A percentile compares a stretch with the other conserved stretches of the same genome.
Evolutionary conservation across 2,888 invertebrate genomes (phyloP).

Genomic region (Ganaspis brasiliensis): DNA sequence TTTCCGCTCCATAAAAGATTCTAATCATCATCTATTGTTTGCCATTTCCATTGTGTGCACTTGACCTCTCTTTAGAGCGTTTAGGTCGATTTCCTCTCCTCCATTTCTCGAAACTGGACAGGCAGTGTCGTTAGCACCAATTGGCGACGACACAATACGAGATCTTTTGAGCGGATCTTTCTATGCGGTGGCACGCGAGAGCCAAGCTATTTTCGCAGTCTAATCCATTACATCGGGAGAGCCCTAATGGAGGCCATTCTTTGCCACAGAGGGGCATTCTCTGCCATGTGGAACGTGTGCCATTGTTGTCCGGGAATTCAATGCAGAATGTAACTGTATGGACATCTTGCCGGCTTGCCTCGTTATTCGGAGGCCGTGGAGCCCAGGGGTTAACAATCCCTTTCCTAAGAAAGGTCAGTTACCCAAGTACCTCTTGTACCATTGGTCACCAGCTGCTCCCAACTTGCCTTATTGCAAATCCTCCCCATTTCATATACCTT

Average conservation of each 20-base stretch:
- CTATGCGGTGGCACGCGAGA: slow-evolving; percentile 40
- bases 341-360: slow-evolving; percentile 21
- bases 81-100: slow-evolving; percentile 35
- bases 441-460: slow-evolving; percentile 31
- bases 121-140: slow-evolving; percentile 42
- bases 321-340: slow-evolving; percentile 18
- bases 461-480: slow-evolving; percentile 1
- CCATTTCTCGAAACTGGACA: slow-evolving; percentile 9
- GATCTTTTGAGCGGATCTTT: slow-evolving; percentile 38
- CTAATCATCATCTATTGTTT: slow-evolving; percentile 35
- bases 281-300: slow-evolving; percentile 18
- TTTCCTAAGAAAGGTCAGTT: slow-evolving; percentile 39
- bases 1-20: slow-evolving; percentile 28
- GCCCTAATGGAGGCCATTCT: slow-evolving; percentile 38
- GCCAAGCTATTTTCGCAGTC: slow-evolving; percentile 18
- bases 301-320: slow-evolving; percentile 34
- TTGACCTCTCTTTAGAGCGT: slow-evolving; percentile 37
- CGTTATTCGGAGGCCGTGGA: slow-evolving; percentile 31
- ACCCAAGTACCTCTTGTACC: slow-evolving; percentile 1
- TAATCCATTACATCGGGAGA: slow-evolving; percentile 33
- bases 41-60: slow-evolving; percentile 32
- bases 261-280: slow-evolving; percentile 1
- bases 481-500: neutral
- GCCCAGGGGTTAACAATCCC: slow-evolving; percentile 37
- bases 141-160: slow-evolving; percentile 13